Evolutionary conservation across 2,888 invertebrate species (phyloP).

Genomic region (Ptychoptera contaminata): DNA sequence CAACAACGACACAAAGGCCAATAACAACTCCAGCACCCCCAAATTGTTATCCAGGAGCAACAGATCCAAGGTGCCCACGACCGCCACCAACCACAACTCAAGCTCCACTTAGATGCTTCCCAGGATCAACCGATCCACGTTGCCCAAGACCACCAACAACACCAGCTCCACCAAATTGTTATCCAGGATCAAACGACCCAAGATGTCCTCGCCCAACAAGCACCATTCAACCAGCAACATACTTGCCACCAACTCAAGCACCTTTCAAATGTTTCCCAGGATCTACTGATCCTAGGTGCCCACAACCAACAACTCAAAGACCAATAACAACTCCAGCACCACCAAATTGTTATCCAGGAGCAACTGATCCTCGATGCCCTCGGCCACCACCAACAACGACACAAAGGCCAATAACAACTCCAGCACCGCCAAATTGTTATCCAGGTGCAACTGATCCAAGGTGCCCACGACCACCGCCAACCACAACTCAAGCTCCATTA

Average conservation of each 20-base stretch:
- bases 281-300: conserved; percentile 23
- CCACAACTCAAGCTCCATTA: conserved; percentile 17
- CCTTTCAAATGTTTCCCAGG: conserved; percentile 18
- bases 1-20: conserved; percentile 6
- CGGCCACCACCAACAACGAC: conserved; percentile 15
- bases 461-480: conserved; percentile 17
- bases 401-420: conserved; percentile 15
- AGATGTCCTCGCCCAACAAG: conserved; percentile 9
- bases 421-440: conserved; percentile 17
- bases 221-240: conserved; percentile 5
- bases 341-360: conserved; percentile 20
- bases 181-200: conserved; percentile 6
- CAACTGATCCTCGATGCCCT: conserved; percentile 19
- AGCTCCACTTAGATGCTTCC: conserved; percentile 21
- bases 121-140: conserved; percentile 21
- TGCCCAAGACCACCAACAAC: conserved; percentile 17
- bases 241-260: conserved; percentile 11
- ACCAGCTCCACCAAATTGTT: conserved; percentile 10
- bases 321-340: conserved; percentile 12
- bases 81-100: conserved; percentile 13
- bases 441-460: conserved; percentile 21
- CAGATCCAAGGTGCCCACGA: conserved; percentile 15
- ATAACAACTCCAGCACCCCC: conserved; percentile 13
- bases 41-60: conserved; percentile 19
- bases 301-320: conserved; percentile 12